Conservation (phyloP, 2,888 invertebrate genomes). For the Mesorhabditis belari region DNA sequence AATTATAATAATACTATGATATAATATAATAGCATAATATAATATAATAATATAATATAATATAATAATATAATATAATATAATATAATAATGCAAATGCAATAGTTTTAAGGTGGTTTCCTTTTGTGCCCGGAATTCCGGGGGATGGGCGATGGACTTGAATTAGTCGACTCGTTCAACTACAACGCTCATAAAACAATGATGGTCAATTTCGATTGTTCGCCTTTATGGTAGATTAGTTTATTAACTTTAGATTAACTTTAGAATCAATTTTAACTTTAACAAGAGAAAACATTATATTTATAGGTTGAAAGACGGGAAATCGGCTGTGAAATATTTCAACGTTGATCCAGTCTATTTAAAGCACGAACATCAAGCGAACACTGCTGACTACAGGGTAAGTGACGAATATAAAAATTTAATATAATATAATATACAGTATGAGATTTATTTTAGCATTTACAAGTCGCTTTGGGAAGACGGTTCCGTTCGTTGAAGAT, state of each 20-base stretch:
- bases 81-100: background rate
- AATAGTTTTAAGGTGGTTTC: constrained; percentile 34
- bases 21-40: too few species aligned
- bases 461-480: constrained; percentile 71
- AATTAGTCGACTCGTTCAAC: constrained; percentile 84
- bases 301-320: constrained; percentile 64
- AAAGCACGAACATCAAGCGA: constrained; percentile 93
- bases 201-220: constrained; percentile 98
- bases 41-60: too few species aligned
- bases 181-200: constrained; percentile 99
- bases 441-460: constrained; percentile 36
- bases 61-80: too few species aligned
- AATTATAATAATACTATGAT: background rate
- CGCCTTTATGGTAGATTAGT: constrained; percentile 91
- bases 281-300: background rate
- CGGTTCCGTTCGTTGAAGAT: constrained; percentile 89
- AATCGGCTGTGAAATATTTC: constrained; percentile 86
- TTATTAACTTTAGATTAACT: too few species aligned
- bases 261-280: background rate
- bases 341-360: constrained; percentile 95
- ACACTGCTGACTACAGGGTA: constrained; percentile 45
- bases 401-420: background rate
- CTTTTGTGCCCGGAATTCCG: constrained; percentile 84
- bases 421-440: background rate
- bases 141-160: constrained; percentile 80